Evolutionary conservation across 2,113 vertebrate species (phyloP), one percentile per base, ranked within the genome.

Genomic region (Leptodactylus fuscus): DNA sequence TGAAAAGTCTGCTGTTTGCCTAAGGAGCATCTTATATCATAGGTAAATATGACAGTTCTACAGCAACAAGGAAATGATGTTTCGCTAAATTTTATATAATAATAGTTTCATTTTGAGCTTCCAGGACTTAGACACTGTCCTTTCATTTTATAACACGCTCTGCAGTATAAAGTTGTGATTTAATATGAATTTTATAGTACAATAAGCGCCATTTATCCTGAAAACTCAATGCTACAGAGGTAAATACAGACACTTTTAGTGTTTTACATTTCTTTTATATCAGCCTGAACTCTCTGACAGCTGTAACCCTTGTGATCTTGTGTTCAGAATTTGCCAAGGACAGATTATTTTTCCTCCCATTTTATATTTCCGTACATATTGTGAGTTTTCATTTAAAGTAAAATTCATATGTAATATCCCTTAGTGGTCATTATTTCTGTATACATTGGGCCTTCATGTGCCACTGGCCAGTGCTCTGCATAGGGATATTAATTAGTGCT

Each of bases 121-220:
- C n/a, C n/a, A n/a, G n/a, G n/a, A n/a, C n/a, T n/a, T n/a, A n/a
- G n/a, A n/a, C 44, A n/a, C 55, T 16, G 24, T 76, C 24, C 53
- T 38, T 58, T 80, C 3, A 41, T 7, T 38, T 38, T 81, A 12
- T 65, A 38, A 65, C 78, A 29, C 22, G 46, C 65, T 53, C 38
- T 65, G 36, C 36, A 65, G 27, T 46, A 65, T 36, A 29, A 81
- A 24, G 53, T 80, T 62, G 18, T 62, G 62, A 27, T 80, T 22
- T 55, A 55, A 24, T 73, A 34, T 55, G 32, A 51, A 27, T 51
- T 53, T 38, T 27, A 53, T 71, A 15, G 55, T 73, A 55, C 49
- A 73, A 73, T 55, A 82, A 55, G 73, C 67, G 73, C 73, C 24
- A 73, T 82, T 71, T 73, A 55, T 73, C 29, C 48, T 41, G 65